Evolutionary conservation across 2,113 vertebrate species (phyloP), one percentile per base, ranked within the genome.

Genomic region (Spheniscus mendiculus): DNA sequence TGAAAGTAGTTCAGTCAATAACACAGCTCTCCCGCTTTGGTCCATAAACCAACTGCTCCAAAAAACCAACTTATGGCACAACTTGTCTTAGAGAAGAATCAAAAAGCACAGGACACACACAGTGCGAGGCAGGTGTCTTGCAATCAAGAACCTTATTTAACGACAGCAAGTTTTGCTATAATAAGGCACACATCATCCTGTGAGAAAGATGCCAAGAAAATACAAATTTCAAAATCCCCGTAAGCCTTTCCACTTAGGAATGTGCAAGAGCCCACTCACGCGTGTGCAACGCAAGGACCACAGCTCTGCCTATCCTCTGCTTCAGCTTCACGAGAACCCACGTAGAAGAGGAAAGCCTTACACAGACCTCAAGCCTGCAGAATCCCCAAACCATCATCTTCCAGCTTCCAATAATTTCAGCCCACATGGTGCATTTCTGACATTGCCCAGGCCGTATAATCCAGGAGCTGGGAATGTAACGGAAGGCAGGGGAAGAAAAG

Each of bases 331-430:
- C 0, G 0, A 30, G 13, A 76, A 29, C 9, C 23, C 6, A 0
- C 0, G 1, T 3, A 66, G 40, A n/a, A 36, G 49, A 72, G 47
- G 50, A 45, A 5, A 27, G 38, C 9, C 29, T 34, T 0, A 7
- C 34, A 6, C 12, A 21, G 25, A 9, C 2, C 9, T 0, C 2
- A 1, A 56, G 19, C 52, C 61, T 22, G 29, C 66, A 7, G 20
- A 62, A 22, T 2, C 5, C 55, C 67, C 10, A 2, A 9, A 7
- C 9, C 36, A 32, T 2, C 63, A 18, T 2, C 1, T 22, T 8
- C 18, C 73, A 66, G 23, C 8, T 47, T 29, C 42, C 58, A 38
- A 10, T 1, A 1, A 17, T 38, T 72, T 58, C 36, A 87, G 67
- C 27, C 29, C 42, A 12, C 59, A 6, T 1, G 1, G 62, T 1